Conservation (phyloP, 53 echinoderm and acorn worm genomes). For the Paracentrotus lividus region DNA sequence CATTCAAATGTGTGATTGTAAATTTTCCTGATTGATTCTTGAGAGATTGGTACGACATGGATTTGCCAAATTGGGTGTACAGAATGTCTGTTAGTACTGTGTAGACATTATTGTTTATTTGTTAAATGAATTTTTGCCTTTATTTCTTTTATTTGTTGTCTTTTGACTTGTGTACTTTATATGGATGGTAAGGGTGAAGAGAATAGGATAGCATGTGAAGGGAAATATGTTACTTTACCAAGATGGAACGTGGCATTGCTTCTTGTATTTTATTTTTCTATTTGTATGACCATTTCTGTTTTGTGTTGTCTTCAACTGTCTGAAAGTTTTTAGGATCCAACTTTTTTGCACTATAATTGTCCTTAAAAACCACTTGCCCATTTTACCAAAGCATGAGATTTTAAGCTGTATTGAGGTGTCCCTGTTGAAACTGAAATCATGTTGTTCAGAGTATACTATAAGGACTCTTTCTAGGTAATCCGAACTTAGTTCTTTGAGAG, state of each 20-base stretch:
- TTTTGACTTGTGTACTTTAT: neutral
- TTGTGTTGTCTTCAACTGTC: neutral
- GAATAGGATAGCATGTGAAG: neutral
- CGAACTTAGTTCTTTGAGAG: too few species aligned
- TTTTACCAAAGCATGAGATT: too few species aligned
- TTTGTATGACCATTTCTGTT: neutral
- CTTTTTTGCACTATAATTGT: neutral
- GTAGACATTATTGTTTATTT: neutral
- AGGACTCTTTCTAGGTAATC: too few species aligned
- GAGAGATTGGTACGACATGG: neutral
- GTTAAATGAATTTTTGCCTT: neutral
- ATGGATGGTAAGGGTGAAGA: neutral
- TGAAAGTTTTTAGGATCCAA: neutral
- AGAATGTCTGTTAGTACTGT: conserved; percentile 22
- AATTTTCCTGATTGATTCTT: neutral
- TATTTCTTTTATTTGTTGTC: neutral
- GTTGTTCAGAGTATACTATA: too few species aligned
- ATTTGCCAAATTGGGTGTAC: conserved; percentile 18
- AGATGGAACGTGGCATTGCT: neutral
- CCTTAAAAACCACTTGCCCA: too few species aligned
- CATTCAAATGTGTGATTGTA: neutral
- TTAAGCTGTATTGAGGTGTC: too few species aligned
- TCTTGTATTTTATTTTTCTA: neutral
- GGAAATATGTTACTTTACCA: neutral
- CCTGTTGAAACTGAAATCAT: too few species aligned